A percentile compares a stretch with the other conserved stretches of the same genome.
phyloP scores from a whole-genome alignment of 2,797 vertebrate genomes.

The Selene dorsalis region DNA sequence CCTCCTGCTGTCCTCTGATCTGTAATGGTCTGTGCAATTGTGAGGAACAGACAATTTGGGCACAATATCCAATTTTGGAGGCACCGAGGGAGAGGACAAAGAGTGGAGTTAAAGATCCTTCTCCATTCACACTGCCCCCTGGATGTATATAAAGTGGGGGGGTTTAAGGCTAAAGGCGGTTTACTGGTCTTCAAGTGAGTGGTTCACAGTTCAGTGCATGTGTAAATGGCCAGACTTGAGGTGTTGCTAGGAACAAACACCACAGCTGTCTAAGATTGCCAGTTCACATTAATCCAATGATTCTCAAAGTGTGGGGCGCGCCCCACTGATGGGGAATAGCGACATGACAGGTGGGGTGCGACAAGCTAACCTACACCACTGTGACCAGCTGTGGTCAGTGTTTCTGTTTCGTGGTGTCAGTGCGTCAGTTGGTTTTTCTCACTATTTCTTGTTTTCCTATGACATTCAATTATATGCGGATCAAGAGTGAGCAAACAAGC shows the following conservation, averaged over 20 bases:
- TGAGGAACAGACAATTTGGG: constrained; percentile 36
- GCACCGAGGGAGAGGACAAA: constrained; percentile 7
- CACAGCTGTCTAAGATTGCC: neutral
- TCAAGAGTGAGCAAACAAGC: too few relatives aligned
- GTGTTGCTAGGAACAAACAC: neutral
- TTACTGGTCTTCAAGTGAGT: constrained; percentile 14
- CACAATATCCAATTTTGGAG: constrained; percentile 33
- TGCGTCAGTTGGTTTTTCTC: too few relatives aligned
- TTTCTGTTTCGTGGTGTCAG: too few relatives aligned
- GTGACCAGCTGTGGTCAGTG: too few relatives aligned
- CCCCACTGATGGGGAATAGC: too few relatives aligned
- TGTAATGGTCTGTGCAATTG: constrained; percentile 46
- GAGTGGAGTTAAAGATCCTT: constrained; percentile 4
- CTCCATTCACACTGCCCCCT: neutral
- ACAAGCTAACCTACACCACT: too few relatives aligned
- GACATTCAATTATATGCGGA: too few relatives aligned
- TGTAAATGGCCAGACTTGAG: neutral
- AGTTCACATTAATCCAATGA: neutral
- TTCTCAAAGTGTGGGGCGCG: too few relatives aligned
- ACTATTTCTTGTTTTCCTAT: too few relatives aligned
- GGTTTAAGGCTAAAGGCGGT: constrained; percentile 41
- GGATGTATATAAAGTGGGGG: constrained; percentile 12
- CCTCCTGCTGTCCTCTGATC: constrained; percentile 23
- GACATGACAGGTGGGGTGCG: too few relatives aligned
- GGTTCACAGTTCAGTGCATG: constrained; percentile 17